Conservation (phyloP, 2,797 vertebrate genomes). For the Myoxocephalus aenaeus region DNA sequence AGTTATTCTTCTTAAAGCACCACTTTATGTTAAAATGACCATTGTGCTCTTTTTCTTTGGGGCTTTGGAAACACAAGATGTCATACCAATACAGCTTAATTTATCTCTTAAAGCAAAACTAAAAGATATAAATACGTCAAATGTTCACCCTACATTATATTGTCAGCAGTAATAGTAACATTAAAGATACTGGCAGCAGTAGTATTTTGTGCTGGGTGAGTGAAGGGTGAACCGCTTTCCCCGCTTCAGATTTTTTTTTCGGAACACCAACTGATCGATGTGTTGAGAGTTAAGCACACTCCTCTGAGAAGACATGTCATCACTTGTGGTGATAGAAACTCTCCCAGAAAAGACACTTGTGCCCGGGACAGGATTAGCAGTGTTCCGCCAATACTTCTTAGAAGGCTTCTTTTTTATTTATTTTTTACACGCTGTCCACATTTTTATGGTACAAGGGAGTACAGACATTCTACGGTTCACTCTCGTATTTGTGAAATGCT, state of each 20-base stretch:
- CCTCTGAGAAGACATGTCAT: constrained; percentile 12
- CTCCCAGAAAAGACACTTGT: constrained; percentile 12
- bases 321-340: constrained; percentile 30
- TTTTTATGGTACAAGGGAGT: not conserved
- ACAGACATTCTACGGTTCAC: not conserved
- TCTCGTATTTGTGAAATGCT: constrained; percentile 8
- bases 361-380: constrained; percentile 28
- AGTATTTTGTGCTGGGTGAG: not conserved
- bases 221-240: constrained; percentile 22
- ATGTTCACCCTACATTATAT: not conserved
- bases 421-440: not conserved
- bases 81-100: not conserved
- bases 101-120: not conserved
- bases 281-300: constrained; percentile 8
- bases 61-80: not conserved
- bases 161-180: not conserved
- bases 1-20: not conserved
- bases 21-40: not conserved
- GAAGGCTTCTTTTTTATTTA: no score
- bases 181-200: not conserved
- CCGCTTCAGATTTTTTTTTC: not conserved
- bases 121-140: not conserved
- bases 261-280: not conserved
- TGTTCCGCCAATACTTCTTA: not conserved
- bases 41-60: not conserved